Evolutionary conservation across 64 coral and sea anemone genomes (phyloP).

Genomic region (Dendrophyllia cribrosa): DNA sequence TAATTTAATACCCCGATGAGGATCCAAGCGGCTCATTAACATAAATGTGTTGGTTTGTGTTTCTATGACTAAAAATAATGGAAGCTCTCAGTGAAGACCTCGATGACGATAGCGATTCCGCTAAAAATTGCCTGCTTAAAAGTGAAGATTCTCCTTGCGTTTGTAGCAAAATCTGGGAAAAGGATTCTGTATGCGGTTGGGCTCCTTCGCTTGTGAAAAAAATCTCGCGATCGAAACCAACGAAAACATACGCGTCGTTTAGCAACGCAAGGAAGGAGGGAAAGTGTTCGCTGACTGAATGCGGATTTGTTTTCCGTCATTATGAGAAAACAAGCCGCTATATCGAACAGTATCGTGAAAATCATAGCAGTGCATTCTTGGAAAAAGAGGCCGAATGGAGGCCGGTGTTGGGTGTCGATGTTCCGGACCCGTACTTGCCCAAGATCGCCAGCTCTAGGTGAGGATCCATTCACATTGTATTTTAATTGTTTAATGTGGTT

Average conservation of each 20-base stretch:
- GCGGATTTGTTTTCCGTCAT: slow-evolving; percentile 87
- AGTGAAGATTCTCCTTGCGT: slow-evolving; percentile 62
- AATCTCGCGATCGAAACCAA: slow-evolving; percentile 41
- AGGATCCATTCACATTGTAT: slow-evolving; percentile 46
- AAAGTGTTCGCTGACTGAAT: slow-evolving; percentile 24
- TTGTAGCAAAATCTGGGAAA: slow-evolving; percentile 52
- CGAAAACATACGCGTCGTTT: slow-evolving; percentile 72
- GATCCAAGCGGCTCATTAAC: slow-evolving; percentile 14
- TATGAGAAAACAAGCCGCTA: slow-evolving; percentile 77
- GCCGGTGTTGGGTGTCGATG: slow-evolving; percentile 80
- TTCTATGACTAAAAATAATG: slow-evolving; percentile 16
- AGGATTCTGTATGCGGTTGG: slow-evolving; percentile 73
- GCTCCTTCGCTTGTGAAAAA: slow-evolving; percentile 33
- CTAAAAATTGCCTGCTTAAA: slow-evolving; percentile 35
- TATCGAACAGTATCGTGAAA: slow-evolving; percentile 89
- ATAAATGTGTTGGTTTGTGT: slow-evolving; percentile 30
- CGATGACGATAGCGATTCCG: slow-evolving; percentile 52
- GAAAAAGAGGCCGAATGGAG: slow-evolving; percentile 66
- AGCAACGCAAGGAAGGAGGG: slow-evolving; percentile 68
- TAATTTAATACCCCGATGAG: neutral
- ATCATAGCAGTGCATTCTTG: slow-evolving; percentile 70
- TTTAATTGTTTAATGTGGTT: slow-evolving; percentile 35
- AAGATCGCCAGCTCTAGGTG: slow-evolving; percentile 81
- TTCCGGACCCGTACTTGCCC: slow-evolving; percentile 86
- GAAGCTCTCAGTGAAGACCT: slow-evolving; percentile 32